Evolutionary conservation across 2,797 vertebrate species (phyloP).

Genomic region (Argya squamiceps): DNA sequence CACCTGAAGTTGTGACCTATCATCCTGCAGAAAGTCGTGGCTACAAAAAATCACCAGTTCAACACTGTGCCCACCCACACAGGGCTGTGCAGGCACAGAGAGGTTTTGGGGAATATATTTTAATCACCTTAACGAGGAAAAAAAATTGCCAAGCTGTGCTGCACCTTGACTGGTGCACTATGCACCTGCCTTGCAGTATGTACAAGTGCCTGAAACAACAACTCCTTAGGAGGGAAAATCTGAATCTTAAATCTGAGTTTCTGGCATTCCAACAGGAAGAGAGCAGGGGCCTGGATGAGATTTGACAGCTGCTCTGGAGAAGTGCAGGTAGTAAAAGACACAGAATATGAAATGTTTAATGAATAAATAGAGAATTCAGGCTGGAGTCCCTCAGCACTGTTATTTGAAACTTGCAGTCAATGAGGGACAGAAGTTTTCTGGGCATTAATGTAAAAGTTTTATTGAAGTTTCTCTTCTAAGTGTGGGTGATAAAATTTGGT

Average conservation of each 20-base stretch:
- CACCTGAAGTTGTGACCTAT: neutral
- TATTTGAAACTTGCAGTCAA: neutral
- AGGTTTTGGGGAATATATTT: neutral
- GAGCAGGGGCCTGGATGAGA: neutral
- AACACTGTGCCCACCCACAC: neutral
- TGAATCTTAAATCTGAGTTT: too few species aligned
- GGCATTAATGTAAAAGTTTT: neutral
- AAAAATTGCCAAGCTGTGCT: neutral
- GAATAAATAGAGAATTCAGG: neutral
- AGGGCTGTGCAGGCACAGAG: neutral
- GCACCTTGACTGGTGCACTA: neutral
- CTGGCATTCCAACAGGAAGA: too few species aligned
- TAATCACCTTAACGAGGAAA: neutral
- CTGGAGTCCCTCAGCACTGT: neutral
- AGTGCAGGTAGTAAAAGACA: neutral
- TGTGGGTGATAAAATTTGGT: neutral
- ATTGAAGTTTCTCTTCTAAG: neutral
- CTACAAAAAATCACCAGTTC: neutral
- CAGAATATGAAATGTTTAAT: neutral
- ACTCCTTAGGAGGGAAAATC: neutral
- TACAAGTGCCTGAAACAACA: neutral
- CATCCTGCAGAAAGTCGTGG: neutral
- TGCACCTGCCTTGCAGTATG: too few species aligned
- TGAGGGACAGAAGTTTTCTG: neutral
- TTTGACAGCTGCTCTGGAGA: neutral